These are phyloP conservation scores for Actinia equina DNA, from an alignment of 64 coral and sea anemone species.

Conservation along the genomic window DNA sequence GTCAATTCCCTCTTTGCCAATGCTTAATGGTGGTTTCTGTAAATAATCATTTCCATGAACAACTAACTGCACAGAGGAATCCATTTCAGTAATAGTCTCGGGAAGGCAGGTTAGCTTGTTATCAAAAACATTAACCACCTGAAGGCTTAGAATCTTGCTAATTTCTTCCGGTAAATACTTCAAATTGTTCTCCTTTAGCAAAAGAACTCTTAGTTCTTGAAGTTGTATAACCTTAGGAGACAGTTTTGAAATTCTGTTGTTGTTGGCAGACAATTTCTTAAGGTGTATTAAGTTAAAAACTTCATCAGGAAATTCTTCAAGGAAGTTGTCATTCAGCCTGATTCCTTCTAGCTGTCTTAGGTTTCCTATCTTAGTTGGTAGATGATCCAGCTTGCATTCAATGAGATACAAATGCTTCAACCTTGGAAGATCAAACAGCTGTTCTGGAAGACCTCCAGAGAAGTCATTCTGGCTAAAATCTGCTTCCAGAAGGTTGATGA, in stretches of 20 bases:
- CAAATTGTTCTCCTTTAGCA: slow-evolving; percentile 70
- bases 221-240: slow-evolving; percentile 57
- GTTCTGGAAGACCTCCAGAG: slow-evolving; percentile 40
- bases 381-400: slow-evolving; percentile 42
- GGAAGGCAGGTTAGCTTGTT: slow-evolving; percentile 88
- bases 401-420: slow-evolving; percentile 73
- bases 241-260: slow-evolving; percentile 57
- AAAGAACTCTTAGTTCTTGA: slow-evolving; percentile 32
- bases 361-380: slow-evolving; percentile 68
- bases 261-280: slow-evolving; percentile 51
- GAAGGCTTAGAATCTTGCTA: slow-evolving; percentile 52
- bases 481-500: slow-evolving; percentile 50
- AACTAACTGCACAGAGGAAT: slow-evolving; percentile 24
- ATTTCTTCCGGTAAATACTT: slow-evolving; percentile 69
- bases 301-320: slow-evolving; percentile 65
- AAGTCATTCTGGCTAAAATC: slow-evolving; percentile 78
- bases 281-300: slow-evolving; percentile 58
- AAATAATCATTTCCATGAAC: slow-evolving; percentile 74
- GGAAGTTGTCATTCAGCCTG: slow-evolving; percentile 44
- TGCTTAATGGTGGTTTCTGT: slow-evolving; percentile 57
- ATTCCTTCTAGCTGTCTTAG: slow-evolving; percentile 68
- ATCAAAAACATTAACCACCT: slow-evolving; percentile 61
- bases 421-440: slow-evolving; percentile 55
- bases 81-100: slow-evolving; percentile 52
- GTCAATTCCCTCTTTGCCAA: slow-evolving; percentile 63